Conservation (phyloP, 2,888 invertebrate species). For the Asteroscopus sphinx region DNA sequence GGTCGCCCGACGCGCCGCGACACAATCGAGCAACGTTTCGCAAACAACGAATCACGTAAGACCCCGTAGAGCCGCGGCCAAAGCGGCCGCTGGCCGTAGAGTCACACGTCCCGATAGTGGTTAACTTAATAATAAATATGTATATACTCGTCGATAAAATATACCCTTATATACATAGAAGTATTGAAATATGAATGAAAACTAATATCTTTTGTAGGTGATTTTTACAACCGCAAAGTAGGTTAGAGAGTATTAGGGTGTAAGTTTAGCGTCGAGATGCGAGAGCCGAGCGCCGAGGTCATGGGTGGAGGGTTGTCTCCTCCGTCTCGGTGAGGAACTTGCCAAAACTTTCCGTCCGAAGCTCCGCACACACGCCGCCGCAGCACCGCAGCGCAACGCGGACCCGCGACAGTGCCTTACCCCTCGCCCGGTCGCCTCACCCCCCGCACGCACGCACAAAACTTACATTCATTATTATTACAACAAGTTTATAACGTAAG, state of each 20-base stretch:
- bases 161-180: slow-evolving; percentile 89
- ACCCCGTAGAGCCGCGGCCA: slow-evolving; percentile 83
- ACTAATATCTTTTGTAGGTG: slow-evolving; percentile 91
- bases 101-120: slow-evolving; percentile 84
- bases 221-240: slow-evolving; percentile 90
- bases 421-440: slow-evolving; percentile 50
- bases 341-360: slow-evolving; percentile 88
- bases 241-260: slow-evolving; percentile 84
- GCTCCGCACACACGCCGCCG: slow-evolving; percentile 77
- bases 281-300: slow-evolving; percentile 81
- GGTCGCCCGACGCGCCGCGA: slow-evolving; percentile 72
- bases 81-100: slow-evolving; percentile 80
- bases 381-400: slow-evolving; percentile 62
- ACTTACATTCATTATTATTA: no score
- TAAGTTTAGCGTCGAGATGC: slow-evolving; percentile 85
- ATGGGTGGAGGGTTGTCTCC: slow-evolving; percentile 73
- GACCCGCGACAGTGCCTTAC: slow-evolving; percentile 82
- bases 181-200: slow-evolving; percentile 88
- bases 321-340: slow-evolving; percentile 83
- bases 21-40: slow-evolving; percentile 88
- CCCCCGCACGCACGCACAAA: slow-evolving; percentile 23
- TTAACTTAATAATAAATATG: slow-evolving; percentile 75
- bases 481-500: background rate
- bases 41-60: slow-evolving; percentile 89
- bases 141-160: slow-evolving; percentile 87